Conservation (phyloP, 2,113 vertebrate genomes). For the Chascanopsetta lugubris region DNA sequence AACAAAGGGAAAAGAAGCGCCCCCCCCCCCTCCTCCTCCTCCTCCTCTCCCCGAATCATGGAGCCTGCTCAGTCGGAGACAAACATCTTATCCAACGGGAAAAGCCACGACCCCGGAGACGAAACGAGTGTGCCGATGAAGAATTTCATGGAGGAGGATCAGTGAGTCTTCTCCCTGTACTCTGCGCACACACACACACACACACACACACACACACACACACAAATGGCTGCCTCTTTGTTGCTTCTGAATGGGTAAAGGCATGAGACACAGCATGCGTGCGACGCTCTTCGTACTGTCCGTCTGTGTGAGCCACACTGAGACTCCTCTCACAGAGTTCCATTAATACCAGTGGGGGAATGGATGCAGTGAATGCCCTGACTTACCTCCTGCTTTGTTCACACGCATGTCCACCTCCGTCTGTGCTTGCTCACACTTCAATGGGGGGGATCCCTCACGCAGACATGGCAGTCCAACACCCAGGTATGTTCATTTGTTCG, state of each 20-base stretch:
- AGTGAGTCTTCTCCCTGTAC: constrained; percentile 69
- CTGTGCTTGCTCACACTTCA: constrained; percentile 62
- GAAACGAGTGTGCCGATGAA: constrained; percentile 75
- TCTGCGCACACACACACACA: no score
- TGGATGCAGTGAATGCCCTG: constrained; percentile 22
- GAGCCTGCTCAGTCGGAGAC: constrained; percentile 78
- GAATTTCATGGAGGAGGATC: constrained; percentile 75
- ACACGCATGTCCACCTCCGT: constrained; percentile 78
- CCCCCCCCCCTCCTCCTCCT: no score
- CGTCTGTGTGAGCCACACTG: constrained; percentile 20
- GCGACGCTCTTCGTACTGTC: not conserved
- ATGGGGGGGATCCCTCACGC: constrained; percentile 64
- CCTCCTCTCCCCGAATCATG: constrained; percentile 74
- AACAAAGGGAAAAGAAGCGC: constrained; percentile 9
- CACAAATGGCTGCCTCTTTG: constrained; percentile 3
- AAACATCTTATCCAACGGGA: constrained; percentile 81
- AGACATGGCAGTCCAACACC: constrained; percentile 76
- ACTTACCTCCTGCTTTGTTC: constrained; percentile 49
- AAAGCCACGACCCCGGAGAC: constrained; percentile 67
- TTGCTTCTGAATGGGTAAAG: not conserved
- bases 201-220: no score
- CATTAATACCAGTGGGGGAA: not conserved
- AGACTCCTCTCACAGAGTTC: not conserved
- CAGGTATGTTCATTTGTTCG: constrained; percentile 72
- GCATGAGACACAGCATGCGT: constrained; percentile 49